phyloP scores from a whole-genome alignment of 2,113 vertebrate species.

The Kryptolebias marmoratus region DNA sequence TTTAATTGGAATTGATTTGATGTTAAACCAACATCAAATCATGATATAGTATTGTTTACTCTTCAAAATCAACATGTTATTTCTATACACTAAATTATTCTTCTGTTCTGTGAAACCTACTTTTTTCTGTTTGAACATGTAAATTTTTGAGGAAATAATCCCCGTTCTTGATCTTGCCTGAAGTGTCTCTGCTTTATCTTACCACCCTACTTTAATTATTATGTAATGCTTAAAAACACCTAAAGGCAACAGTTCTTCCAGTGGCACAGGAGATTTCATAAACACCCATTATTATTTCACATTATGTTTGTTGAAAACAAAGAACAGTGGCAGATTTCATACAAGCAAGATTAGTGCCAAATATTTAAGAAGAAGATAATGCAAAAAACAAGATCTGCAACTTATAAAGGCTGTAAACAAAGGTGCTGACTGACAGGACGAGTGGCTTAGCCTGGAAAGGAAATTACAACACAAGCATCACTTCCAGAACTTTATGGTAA shows the following conservation, averaged over 20 bases:
- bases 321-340: background rate
- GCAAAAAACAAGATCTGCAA: background rate
- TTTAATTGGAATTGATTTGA: constrained; percentile 17
- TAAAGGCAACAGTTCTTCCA: constrained; percentile 52
- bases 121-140: background rate
- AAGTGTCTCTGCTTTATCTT: too few relatives aligned
- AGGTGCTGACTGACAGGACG: background rate
- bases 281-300: too few relatives aligned
- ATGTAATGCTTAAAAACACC: constrained; percentile 51
- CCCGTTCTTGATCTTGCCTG: too few relatives aligned
- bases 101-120: constrained; percentile 9
- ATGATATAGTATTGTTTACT: background rate
- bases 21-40: background rate
- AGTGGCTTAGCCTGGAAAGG: background rate
- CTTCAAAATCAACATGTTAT: constrained; percentile 3
- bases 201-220: constrained; percentile 50
- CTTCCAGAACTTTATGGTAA: background rate
- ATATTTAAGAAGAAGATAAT: background rate
- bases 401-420: background rate
- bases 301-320: background rate
- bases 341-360: background rate
- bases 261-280: constrained; percentile 6
- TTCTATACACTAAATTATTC: constrained; percentile 13
- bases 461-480: background rate
- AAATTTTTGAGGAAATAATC: too few relatives aligned